Percentiles rank a stretch among this genome's conserved stretches.
phyloP scores from a whole-genome alignment of 2,113 vertebrate species.

The Crotalus tigris region DNA sequence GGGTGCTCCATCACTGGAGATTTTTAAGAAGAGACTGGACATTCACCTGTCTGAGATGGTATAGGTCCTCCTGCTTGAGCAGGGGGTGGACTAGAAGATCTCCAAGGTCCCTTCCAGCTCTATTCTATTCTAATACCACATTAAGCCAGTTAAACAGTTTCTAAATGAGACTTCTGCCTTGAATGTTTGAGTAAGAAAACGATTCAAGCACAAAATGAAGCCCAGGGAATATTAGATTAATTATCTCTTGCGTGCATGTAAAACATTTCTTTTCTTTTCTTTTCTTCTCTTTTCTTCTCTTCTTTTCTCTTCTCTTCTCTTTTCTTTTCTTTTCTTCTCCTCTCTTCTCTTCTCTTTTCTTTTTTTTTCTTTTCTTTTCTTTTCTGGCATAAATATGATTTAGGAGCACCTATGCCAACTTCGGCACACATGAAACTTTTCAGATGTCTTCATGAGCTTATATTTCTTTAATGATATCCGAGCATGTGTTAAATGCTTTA shows the following conservation, averaged over 20 bases:
- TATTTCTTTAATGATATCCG: neutral
- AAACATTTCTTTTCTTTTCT: conserved; percentile 20
- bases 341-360: accelerated
- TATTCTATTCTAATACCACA: too few species aligned
- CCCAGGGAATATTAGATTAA: conserved; percentile 74
- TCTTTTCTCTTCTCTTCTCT: too few species aligned
- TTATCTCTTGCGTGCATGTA: conserved; percentile 70
- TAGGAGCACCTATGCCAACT: conserved; percentile 48
- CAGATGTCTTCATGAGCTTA: conserved; percentile 6
- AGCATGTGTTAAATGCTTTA: conserved; percentile 22
- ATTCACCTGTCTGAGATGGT: too few species aligned
- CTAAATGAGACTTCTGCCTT: conserved; percentile 82
- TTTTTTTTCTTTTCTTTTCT: too few species aligned
- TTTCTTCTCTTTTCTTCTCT: too few species aligned
- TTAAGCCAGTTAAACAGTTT: conserved; percentile 69
- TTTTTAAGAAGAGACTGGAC: too few species aligned
- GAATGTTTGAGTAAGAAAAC: conserved; percentile 80
- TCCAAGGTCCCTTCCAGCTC: too few species aligned
- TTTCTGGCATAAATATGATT: conserved; percentile 39
- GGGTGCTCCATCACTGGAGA: too few species aligned
- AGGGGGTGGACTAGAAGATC: too few species aligned
- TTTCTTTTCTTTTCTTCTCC: accelerated
- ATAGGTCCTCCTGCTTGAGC: too few species aligned
- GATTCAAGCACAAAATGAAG: conserved; percentile 77
- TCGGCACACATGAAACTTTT: conserved; percentile 36